Conservation (phyloP, 2,888 invertebrate genomes). For the Eupsilia transversa region DNA sequence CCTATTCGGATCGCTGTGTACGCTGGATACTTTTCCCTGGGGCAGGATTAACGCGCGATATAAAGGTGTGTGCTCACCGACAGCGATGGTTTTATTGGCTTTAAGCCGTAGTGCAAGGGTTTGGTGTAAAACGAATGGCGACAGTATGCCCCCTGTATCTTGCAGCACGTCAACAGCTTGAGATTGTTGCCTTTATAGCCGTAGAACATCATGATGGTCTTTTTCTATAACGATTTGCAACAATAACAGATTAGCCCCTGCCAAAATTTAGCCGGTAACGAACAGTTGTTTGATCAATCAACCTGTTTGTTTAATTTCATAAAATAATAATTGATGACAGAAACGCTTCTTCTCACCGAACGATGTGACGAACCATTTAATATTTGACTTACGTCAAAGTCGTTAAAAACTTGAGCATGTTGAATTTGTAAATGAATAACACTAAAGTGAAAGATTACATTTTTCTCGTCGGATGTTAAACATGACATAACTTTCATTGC, state of each 20-base stretch:
- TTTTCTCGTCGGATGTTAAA: neutral
- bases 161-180: slow-evolving; percentile 35
- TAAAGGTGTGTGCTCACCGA: slow-evolving; percentile 68
- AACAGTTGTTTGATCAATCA: neutral
- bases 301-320: neutral
- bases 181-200: slow-evolving; percentile 47
- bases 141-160: slow-evolving; percentile 56
- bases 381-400: neutral
- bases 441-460: neutral
- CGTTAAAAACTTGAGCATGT: neutral
- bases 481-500: slow-evolving; percentile 5
- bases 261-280: neutral
- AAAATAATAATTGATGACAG: neutral
- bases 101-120: slow-evolving; percentile 69
- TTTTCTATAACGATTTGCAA: neutral
- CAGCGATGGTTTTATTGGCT: slow-evolving; percentile 73
- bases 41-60: slow-evolving; percentile 68
- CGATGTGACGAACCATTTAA: too few species aligned
- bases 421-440: neutral
- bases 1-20: slow-evolving; percentile 57
- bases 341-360: neutral
- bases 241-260: neutral
- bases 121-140: slow-evolving; percentile 72
- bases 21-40: slow-evolving; percentile 62
- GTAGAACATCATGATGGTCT: neutral